Evolutionary conservation across 1,140 invertebrate species (phyloP).

Genomic region (Microplitis demolitor): DNA sequence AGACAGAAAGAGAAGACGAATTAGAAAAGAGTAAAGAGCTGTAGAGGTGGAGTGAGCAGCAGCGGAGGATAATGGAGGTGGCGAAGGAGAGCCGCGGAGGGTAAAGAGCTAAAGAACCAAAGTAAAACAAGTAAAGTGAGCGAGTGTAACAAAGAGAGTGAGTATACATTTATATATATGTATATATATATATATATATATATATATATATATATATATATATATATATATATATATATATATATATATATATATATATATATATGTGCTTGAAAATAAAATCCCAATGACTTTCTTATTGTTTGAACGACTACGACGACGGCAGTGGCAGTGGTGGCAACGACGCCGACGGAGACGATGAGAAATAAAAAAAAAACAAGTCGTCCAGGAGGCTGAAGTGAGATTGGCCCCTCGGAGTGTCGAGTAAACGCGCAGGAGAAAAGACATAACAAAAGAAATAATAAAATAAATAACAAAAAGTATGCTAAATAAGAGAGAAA

Average conservation of each 20-base stretch:
- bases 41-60: neutral
- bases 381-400: neutral
- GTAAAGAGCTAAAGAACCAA: neutral
- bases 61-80: neutral
- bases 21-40: too few relatives aligned
- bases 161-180: neutral
- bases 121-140: too few relatives aligned
- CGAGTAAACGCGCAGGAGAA: neutral
- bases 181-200: neutral
- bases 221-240: too few relatives aligned
- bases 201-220: too few relatives aligned
- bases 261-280: slow-evolving; percentile 10
- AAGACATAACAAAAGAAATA: neutral
- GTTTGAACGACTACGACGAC: neutral
- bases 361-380: neutral
- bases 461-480: slow-evolving; percentile 6
- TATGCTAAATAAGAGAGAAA: neutral
- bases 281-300: slow-evolving; percentile 22
- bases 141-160: too few relatives aligned
- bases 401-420: neutral
- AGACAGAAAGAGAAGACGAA: too few relatives aligned
- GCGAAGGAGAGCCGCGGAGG: neutral
- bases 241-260: too few relatives aligned
- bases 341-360: neutral
- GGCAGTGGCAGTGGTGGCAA: too few relatives aligned